Conservation (phyloP, 2,797 vertebrate genomes). For the Lepus townsendii region DNA sequence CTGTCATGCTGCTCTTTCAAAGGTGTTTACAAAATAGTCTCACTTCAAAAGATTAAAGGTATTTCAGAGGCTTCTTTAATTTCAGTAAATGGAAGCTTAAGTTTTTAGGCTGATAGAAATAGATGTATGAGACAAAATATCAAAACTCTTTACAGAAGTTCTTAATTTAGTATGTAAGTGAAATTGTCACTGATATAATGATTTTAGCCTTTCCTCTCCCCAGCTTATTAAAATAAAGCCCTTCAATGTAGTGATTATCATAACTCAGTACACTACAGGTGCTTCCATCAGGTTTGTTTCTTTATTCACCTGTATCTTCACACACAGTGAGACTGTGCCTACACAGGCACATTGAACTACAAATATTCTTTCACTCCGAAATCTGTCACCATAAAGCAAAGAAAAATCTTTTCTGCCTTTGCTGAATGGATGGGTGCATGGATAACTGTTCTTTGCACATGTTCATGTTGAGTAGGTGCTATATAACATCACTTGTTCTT, state of each 20-base stretch:
- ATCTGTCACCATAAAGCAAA: constrained; percentile 61
- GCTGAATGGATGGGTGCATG: constrained; percentile 83
- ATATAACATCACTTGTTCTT: constrained; percentile 88
- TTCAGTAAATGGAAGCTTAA: not conserved
- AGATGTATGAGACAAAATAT: not conserved
- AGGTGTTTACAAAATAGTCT: not conserved
- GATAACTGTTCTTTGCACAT: constrained; percentile 83
- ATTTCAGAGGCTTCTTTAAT: not conserved
- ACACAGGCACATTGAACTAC: not conserved
- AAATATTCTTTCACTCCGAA: constrained; percentile 44
- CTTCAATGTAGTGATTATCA: not conserved
- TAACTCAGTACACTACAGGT: not conserved
- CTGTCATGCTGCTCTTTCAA: not conserved
- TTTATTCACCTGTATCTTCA: not conserved
- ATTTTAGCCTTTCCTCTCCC: not conserved
- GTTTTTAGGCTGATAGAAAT: constrained; percentile 7
- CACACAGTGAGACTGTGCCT: not conserved
- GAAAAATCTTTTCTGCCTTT: constrained; percentile 33
- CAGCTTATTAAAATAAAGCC: not conserved
- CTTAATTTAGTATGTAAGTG: not conserved
- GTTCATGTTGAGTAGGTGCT: constrained; percentile 87
- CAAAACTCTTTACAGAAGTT: not conserved
- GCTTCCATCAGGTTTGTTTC: not conserved
- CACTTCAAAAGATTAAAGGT: not conserved
- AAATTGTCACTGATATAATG: not conserved